Conservation (phyloP, 2,797 vertebrate genomes). For the Manis crassicaudata region DNA sequence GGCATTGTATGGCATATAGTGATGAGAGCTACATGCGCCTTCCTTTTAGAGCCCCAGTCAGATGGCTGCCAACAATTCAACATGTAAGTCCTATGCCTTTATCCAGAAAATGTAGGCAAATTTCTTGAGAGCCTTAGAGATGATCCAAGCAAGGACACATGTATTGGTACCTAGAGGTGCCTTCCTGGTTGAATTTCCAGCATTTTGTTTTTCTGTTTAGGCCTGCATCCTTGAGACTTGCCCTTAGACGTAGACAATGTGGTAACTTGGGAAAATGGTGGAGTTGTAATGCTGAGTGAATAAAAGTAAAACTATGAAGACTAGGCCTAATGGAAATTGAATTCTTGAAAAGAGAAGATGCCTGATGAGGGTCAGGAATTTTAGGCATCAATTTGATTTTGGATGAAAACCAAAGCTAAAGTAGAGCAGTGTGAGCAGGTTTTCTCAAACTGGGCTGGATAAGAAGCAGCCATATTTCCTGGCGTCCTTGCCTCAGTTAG, state of each 20-base stretch:
- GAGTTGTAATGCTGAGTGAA: not conserved
- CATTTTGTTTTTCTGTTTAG: slow-evolving; percentile 7
- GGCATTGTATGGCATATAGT: not conserved
- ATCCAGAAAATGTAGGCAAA: not conserved
- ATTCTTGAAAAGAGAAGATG: not conserved
- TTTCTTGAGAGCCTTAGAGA: not conserved
- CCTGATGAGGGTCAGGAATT: not conserved
- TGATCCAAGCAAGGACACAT: not conserved
- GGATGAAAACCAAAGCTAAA: slow-evolving; percentile 40
- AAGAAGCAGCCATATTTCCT: not conserved
- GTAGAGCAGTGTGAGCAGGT: not conserved
- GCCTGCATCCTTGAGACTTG: not conserved
- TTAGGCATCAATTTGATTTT: not conserved
- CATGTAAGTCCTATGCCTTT: not conserved
- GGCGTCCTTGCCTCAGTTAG: not conserved
- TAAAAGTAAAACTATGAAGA: not conserved
- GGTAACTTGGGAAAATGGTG: not conserved
- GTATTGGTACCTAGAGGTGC: not conserved
- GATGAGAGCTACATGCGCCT: not conserved
- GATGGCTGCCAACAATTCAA: slow-evolving; percentile 8
- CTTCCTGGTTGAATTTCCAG: not conserved
- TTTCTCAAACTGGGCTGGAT: not conserved
- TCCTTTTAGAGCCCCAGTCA: not conserved
- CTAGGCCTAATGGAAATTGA: not conserved
- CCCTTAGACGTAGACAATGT: not conserved